Conservation (phyloP, 2,797 vertebrate species). For the Lepidocolaptes lacrymiger region DNA sequence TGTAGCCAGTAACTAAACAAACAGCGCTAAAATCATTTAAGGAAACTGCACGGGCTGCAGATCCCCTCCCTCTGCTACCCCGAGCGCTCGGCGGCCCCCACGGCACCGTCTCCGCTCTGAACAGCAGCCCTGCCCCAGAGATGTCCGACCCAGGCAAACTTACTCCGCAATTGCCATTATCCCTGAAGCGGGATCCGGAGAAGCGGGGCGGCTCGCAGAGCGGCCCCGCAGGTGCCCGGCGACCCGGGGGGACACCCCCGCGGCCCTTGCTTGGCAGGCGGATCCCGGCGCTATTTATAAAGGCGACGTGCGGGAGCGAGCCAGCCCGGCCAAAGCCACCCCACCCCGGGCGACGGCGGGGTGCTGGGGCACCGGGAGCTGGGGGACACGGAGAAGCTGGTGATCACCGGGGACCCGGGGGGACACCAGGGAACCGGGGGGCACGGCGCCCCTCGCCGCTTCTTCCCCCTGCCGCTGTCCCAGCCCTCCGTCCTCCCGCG, state of each 20-base stretch:
- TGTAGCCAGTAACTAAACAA: fast-evolving
- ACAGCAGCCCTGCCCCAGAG: neutral
- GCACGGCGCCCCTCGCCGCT: neutral
- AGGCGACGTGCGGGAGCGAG: neutral
- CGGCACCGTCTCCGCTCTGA: neutral
- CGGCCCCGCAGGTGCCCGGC: neutral
- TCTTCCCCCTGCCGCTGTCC: neutral
- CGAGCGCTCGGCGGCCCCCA: neutral
- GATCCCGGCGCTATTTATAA: neutral
- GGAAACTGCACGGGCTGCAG: neutral
- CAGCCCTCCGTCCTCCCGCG: neutral
- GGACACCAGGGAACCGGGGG: too few relatives aligned
- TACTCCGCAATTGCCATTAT: neutral
- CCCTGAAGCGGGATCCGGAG: neutral
- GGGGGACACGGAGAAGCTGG: too few relatives aligned
- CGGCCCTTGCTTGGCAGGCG: neutral
- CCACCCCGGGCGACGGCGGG: neutral
- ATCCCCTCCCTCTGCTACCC: neutral
- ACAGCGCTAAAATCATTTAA: neutral
- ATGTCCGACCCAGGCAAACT: neutral
- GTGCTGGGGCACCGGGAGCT: neutral
- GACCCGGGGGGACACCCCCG: neutral
- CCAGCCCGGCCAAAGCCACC: neutral
- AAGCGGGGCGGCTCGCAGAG: neutral
- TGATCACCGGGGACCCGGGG: too few relatives aligned